Evolutionary conservation across 2,113 vertebrate genomes (phyloP).

Genomic region (Dasyurus viverrinus): DNA sequence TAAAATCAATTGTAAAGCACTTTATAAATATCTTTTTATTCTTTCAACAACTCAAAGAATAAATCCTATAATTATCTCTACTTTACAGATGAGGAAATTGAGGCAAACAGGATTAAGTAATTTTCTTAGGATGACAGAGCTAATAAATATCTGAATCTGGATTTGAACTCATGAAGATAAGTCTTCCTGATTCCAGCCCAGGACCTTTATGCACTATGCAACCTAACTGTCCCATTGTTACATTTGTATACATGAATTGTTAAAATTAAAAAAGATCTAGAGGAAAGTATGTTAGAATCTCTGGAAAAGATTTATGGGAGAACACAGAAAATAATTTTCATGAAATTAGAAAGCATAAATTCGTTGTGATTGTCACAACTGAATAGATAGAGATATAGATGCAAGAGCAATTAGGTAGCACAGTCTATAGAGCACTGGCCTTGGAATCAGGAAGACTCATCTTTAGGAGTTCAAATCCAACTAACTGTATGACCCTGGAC

Average conservation of each 20-base stretch:
- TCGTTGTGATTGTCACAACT: neutral
- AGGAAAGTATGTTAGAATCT: neutral
- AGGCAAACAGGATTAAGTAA: neutral
- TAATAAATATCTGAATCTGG: neutral
- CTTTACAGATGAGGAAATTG: neutral
- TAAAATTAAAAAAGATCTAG: neutral
- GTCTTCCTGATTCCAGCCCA: neutral
- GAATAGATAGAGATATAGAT: neutral
- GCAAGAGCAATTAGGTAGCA: neutral
- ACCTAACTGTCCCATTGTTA: neutral
- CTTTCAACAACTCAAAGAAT: neutral
- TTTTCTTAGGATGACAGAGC: neutral
- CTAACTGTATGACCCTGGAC: too few relatives aligned
- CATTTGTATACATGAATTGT: neutral
- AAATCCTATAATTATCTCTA: neutral
- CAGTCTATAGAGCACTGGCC: too few relatives aligned
- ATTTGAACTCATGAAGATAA: neutral
- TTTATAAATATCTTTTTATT: neutral
- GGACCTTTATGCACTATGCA: neutral
- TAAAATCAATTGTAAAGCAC: neutral
- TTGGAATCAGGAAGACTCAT: too few relatives aligned
- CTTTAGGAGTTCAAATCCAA: too few relatives aligned
- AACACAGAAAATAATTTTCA: neutral
- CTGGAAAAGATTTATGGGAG: neutral
- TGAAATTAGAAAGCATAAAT: neutral